Evolutionary conservation across 2,113 vertebrate genomes (phyloP).

Genomic region (Perca schrenkii): DNA sequence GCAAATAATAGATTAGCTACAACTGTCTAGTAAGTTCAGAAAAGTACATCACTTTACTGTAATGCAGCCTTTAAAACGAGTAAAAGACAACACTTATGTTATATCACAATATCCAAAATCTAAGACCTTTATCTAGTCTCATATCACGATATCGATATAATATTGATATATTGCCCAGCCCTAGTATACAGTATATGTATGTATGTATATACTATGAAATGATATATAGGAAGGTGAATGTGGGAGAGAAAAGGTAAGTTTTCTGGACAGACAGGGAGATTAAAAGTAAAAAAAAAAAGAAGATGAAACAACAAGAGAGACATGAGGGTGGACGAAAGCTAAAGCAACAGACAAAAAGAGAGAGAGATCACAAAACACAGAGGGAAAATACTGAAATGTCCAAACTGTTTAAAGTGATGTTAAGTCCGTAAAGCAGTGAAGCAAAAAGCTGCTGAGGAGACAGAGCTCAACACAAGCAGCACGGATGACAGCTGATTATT

Average conservation of each 20-base stretch:
- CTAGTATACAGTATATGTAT: too few relatives aligned
- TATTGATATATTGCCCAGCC: too few relatives aligned
- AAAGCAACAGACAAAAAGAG: not conserved
- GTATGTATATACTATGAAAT: not conserved
- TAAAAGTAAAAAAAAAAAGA: not conserved
- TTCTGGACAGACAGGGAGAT: not conserved
- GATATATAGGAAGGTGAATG: not conserved
- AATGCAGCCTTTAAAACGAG: too few relatives aligned
- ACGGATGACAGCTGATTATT: slow-evolving; percentile 50
- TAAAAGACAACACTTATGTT: too few relatives aligned
- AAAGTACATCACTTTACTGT: too few relatives aligned
- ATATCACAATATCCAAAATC: too few relatives aligned
- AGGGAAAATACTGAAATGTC: slow-evolving; percentile 51
- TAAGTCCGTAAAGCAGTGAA: slow-evolving; percentile 45
- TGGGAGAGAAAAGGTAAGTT: not conserved
- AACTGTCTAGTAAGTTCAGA: too few relatives aligned
- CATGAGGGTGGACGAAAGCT: not conserved
- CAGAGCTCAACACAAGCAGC: slow-evolving; percentile 26
- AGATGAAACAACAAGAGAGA: not conserved
- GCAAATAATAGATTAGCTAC: too few relatives aligned
- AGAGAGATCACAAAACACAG: slow-evolving; percentile 29
- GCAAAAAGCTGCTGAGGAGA: slow-evolving; percentile 34
- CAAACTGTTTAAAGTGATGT: slow-evolving; percentile 49
- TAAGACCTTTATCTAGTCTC: too few relatives aligned
- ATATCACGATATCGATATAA: too few relatives aligned